Evolutionary conservation across 2,888 invertebrate species (phyloP), one percentile per base, ranked within the genome.

Genomic region (Smittia aterrima): DNA sequence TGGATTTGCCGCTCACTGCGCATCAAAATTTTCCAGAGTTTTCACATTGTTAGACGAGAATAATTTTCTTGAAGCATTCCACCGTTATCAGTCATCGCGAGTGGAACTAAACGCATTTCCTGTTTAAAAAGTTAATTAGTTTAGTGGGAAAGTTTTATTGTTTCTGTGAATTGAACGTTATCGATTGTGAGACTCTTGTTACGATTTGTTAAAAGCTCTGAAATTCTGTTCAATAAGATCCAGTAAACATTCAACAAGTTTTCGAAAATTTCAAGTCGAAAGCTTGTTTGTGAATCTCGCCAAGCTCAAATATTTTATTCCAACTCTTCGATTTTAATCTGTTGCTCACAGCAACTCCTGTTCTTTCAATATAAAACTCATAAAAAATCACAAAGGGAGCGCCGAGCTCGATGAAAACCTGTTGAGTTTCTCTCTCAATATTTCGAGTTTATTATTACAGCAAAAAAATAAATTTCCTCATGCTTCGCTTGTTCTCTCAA

Each of bases 11-110:
- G 58, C 58, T 22, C 32, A 32, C 32, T 32, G 32, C 32, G 32
- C 32, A 32, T 32, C 32, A 9, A 6, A 32, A 32, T 9, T 32
- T 32, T 9, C 32, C 32, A 32, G 32, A 32, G 3, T 32, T 9
- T 6, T 3, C 32, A 32, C n/a, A 32, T 9, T 32, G 32, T 6
- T 3, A 6, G 32, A 32, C 32, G 3, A 3, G 32, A 32, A 32
- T n/a, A 9, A 6, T 32, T 32, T 47, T 2, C 11, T 9, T 32
- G 4, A 6, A 47, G 16, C 68, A 68, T 68, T 68, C 68, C 40
- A 68, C 16, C 22, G 3, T 41, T 68, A 25, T 68, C 68, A 40
- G 68, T 68, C 41, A 41, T 22, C 24, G 47, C n/a, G 68, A 68
- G 41, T 41, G 68, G 47, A 47, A 47, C 47, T 16, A 3, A 2